These are phyloP conservation scores for Heteromormyrus szaboi DNA, from an alignment of 2,797 vertebrate species.

Conservation along the genomic window DNA sequence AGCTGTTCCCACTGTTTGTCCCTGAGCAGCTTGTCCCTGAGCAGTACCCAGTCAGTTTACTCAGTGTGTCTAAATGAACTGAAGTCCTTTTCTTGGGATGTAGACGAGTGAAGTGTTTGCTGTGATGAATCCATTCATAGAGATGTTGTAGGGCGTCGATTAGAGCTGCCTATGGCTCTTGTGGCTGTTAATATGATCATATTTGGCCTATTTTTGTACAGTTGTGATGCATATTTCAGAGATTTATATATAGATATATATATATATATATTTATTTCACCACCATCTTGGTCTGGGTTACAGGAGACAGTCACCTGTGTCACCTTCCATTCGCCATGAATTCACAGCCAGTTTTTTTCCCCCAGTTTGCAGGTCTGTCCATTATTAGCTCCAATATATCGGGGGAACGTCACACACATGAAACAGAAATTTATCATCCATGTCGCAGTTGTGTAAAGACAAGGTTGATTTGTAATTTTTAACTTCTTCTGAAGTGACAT, in stretches of 20 bases:
- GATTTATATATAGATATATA: constrained; percentile 8
- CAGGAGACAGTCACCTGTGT: constrained; percentile 9
- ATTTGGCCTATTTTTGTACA: constrained; percentile 35
- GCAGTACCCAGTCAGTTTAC: not conserved
- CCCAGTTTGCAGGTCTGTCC: constrained; percentile 25
- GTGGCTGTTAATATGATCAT: constrained; percentile 27
- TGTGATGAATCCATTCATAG: constrained; percentile 19
- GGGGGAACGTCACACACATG: constrained; percentile 29
- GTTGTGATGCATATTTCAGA: constrained; percentile 33
- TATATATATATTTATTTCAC: constrained; percentile 27
- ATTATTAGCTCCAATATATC: constrained; percentile 36
- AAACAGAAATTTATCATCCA: constrained; percentile 35
- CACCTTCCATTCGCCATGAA: not conserved
- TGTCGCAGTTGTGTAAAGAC: constrained; percentile 38
- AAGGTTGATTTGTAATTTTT: constrained; percentile 48
- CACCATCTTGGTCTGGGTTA: constrained; percentile 8
- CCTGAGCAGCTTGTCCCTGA: not conserved
- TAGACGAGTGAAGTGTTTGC: constrained; percentile 20
- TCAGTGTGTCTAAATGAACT: constrained; percentile 13
- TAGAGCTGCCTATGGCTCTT: constrained; percentile 30
- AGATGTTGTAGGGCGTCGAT: constrained; percentile 8
- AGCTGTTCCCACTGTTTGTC: not conserved
- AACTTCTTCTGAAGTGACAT: constrained; percentile 34
- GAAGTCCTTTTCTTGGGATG: constrained; percentile 22
- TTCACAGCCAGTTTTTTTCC: not conserved